Evolutionary conservation across 2,113 vertebrate genomes (phyloP).

Genomic region (Cavia aperea): DNA sequence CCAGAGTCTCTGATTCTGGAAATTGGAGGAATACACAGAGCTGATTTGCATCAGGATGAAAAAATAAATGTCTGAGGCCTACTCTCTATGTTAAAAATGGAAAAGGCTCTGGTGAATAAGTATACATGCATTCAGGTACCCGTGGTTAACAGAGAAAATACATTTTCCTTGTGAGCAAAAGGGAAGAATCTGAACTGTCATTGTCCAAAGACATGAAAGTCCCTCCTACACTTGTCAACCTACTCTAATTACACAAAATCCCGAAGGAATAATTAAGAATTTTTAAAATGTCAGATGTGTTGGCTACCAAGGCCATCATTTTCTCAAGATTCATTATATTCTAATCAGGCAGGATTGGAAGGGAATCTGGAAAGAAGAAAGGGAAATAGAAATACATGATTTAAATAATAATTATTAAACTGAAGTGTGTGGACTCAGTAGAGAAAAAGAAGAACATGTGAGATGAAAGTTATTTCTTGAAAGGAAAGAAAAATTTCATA

Average conservation of each 20-base stretch:
- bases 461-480: neutral
- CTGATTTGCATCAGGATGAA: neutral
- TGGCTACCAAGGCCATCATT: neutral
- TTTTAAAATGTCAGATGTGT: neutral
- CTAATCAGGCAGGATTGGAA: neutral
- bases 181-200: neutral
- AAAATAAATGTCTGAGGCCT: neutral
- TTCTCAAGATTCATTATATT: neutral
- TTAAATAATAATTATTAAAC: constrained; percentile 19
- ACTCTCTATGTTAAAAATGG: constrained; percentile 6
- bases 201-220: neutral
- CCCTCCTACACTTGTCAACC: neutral
- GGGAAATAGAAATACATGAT: neutral
- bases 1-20: neutral
- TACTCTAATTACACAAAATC: neutral
- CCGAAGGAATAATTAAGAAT: neutral
- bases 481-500: neutral
- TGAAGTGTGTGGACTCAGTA: neutral
- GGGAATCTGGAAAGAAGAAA: constrained; percentile 1
- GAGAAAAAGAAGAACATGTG: neutral
- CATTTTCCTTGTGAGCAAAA: neutral
- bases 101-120: neutral
- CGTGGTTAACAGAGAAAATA: neutral
- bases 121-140: neutral
- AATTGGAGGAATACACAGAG: neutral